These are phyloP conservation scores for Rynchops niger DNA, from an alignment of 2,113 vertebrate genomes.

Conservation along the genomic window DNA sequence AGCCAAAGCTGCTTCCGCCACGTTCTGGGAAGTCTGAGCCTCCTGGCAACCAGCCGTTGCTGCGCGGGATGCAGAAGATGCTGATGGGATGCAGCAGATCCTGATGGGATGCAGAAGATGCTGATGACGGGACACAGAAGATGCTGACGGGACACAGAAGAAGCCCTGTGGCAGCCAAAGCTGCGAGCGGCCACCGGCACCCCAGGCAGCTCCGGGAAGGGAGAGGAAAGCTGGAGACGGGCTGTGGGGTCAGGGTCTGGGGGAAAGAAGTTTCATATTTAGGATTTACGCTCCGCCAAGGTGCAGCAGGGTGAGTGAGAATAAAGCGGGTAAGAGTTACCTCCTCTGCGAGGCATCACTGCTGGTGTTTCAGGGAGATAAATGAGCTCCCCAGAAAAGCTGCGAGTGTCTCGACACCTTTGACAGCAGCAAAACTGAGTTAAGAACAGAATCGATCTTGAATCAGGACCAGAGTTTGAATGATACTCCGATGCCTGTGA, in stretches of 20 bases:
- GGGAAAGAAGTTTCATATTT: neutral
- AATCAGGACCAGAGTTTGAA: neutral
- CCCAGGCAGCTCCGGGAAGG: neutral
- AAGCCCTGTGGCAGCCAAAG: accelerated
- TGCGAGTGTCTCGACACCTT: neutral
- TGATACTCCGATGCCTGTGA: neutral
- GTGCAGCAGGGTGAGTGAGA: neutral
- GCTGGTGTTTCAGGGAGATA: neutral
- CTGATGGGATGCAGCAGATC: neutral
- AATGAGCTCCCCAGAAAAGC: neutral
- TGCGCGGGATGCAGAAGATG: neutral
- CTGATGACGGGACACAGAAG: too few relatives aligned
- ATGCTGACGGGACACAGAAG: neutral
- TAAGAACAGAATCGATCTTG: neutral
- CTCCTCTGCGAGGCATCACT: neutral
- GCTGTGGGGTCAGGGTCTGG: neutral
- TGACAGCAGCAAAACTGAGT: neutral
- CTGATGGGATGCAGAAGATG: too few relatives aligned
- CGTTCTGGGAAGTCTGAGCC: neutral
- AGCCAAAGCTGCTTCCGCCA: neutral
- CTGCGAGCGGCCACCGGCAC: neutral
- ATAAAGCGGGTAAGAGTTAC: neutral
- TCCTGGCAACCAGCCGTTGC: neutral
- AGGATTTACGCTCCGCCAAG: neutral
- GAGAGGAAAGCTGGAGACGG: neutral